phyloP scores from a whole-genome alignment of 2,113 vertebrate genomes.

The Dendrocopos noguchii region DNA sequence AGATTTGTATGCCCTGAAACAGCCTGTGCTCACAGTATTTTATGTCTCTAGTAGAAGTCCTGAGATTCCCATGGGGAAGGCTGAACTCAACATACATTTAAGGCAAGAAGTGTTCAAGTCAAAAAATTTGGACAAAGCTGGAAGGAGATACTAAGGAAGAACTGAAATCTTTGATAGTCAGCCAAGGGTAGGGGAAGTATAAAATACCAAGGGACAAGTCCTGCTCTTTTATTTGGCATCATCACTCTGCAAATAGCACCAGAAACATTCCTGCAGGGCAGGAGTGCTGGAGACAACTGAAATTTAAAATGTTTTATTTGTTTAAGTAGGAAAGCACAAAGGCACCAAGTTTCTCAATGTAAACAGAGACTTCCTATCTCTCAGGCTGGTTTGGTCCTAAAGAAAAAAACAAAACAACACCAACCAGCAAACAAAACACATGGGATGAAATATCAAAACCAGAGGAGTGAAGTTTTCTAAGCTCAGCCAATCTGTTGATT shows the following conservation, averaged over 20 bases:
- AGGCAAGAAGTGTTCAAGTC: constrained; percentile 13
- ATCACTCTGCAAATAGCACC: constrained; percentile 39
- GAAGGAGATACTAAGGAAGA: constrained; percentile 7
- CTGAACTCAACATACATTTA: not conserved
- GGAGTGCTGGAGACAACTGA: not conserved
- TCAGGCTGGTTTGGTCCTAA: not conserved
- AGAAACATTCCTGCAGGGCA: constrained; percentile 38
- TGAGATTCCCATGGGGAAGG: not conserved
- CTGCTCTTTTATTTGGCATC: constrained; percentile 38
- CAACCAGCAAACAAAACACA: not conserved
- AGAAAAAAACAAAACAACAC: not conserved
- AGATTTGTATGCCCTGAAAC: not conserved
- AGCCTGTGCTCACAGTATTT: not conserved
- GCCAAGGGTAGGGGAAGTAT: constrained; percentile 24
- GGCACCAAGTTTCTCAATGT: constrained; percentile 11
- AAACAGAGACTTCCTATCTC: not conserved
- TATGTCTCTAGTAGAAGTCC: not conserved
- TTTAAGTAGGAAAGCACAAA: constrained; percentile 18
- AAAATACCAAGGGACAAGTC: constrained; percentile 9
- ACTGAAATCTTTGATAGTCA: constrained; percentile 37
- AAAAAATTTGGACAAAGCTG: constrained; percentile 40
- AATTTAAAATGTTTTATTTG: constrained; percentile 11
- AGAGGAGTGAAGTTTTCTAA: not conserved
- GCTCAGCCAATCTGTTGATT: not conserved
- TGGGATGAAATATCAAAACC: not conserved